Base-by-base conservation (phyloP, 2,888 invertebrate species). In the Mongoloraphidia duomilia region DNA sequence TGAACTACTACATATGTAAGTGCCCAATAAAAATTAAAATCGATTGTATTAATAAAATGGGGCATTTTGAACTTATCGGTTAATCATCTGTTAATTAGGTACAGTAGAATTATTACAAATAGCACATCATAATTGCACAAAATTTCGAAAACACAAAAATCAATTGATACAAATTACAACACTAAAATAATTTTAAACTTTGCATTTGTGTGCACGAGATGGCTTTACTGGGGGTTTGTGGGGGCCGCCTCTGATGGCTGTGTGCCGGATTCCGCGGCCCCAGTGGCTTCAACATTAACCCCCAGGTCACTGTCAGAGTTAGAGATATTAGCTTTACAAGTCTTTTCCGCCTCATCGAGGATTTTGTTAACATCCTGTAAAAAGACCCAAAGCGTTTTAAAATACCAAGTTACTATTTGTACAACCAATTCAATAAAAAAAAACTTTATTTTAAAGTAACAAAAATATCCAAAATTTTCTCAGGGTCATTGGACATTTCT, bases 301-400 rank as follows among this genome's bases (percentile, higher is more conserved):
- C 64, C 65, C 58, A 36, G 48, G 40, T 48, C 44, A 50, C 47
- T 47, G 46, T 47, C 36, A 52, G 44, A 45, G 47, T 44, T 51
- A 44, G 46, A 53, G 40, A 51, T 46, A 48, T 41, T 13, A 41
- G 41, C 44, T 41, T 35, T 44, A 35, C 33, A 38, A 44, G 34
- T 36, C 33, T 46, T 56, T 54, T 55, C 57, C 53, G 57, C 59
- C 55, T 59, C 59, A 52, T 68, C 67, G 66, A 67, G 64, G 64
- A 66, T 65, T 69, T 69, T 68, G 64, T 63, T 68, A 65, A 67
- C 64, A 60, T 68, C 71, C 71, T 71, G 70, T 62, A 70, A 71
- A 67, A 62, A 67, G 63, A 66, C 61, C 64, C 65, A 46, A 11
- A 37, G 47, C 34, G 39, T 43, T 26, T 42, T 36, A 43, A 34